Evolutionary conservation across 2,113 vertebrate species (phyloP).

Genomic region (Stomatorhinus ivindoensis): DNA sequence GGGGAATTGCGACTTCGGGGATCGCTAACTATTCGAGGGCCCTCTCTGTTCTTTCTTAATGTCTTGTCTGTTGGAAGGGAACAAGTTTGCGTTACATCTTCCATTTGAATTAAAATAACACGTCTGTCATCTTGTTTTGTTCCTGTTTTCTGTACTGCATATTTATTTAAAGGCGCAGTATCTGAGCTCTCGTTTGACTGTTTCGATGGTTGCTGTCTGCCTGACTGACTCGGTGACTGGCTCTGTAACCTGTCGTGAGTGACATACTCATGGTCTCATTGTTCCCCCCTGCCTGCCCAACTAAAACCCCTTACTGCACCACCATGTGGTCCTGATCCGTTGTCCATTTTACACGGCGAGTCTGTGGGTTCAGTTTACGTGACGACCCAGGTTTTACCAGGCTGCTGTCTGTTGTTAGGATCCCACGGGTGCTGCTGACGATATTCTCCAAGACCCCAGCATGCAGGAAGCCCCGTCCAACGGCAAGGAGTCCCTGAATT

Average conservation of each 20-base stretch:
- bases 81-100: not conserved
- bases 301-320: not conserved
- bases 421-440: conserved; percentile 43
- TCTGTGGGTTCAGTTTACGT: not conserved
- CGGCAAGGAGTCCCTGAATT: conserved; percentile 57
- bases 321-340: not conserved
- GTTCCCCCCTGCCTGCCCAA: not conserved
- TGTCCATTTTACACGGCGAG: not conserved
- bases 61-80: conserved; percentile 4
- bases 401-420: conserved; percentile 36
- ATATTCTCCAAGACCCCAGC: conserved; percentile 51
- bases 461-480: conserved; percentile 52
- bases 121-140: not conserved
- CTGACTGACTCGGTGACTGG: not conserved
- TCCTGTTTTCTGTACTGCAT: not conserved
- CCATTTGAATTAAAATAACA: conserved; percentile 9
- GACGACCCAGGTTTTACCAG: not conserved
- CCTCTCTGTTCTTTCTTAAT: not conserved
- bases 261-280: not conserved
- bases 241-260: not conserved
- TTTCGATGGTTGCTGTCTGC: conserved; percentile 1
- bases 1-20: not conserved
- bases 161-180: not conserved
- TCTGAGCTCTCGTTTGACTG: not conserved
- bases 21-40: not conserved